Percentiles rank a stretch among this genome's conserved stretches.
phyloP scores from a whole-genome alignment of 2,113 vertebrate species.

The Calidris pugnax region DNA sequence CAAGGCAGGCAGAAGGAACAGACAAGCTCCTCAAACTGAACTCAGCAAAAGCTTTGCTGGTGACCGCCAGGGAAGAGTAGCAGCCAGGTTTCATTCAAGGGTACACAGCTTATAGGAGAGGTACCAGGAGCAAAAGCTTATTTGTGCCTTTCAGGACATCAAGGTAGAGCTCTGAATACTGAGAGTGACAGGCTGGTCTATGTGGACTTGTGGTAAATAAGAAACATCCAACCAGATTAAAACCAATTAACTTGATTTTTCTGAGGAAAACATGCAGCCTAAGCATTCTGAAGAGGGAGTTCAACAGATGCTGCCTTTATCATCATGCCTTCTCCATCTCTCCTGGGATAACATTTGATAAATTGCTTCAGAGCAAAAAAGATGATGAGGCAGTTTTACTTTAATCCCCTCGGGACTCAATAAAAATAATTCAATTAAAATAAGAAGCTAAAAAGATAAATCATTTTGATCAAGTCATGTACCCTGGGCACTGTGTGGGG shows the following conservation, averaged over 20 bases:
- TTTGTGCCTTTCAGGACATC: background rate
- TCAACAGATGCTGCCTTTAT: slow-evolving; percentile 5
- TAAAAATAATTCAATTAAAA: slow-evolving; percentile 52
- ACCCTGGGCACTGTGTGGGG: background rate
- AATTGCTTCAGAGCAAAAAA: slow-evolving; percentile 32
- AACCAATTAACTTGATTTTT: background rate
- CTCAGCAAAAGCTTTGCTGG: background rate
- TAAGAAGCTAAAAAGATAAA: background rate
- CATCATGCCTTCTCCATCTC: background rate
- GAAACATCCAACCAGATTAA: background rate
- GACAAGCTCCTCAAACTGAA: background rate
- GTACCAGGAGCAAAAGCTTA: background rate
- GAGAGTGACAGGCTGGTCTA: background rate
- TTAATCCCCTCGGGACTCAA: slow-evolving; percentile 13
- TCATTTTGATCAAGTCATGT: background rate
- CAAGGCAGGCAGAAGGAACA: background rate
- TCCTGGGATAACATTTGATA: background rate
- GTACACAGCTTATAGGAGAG: background rate
- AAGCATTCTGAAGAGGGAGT: slow-evolving; percentile 17
- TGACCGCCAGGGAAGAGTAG: background rate
- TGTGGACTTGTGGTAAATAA: background rate
- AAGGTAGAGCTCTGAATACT: background rate
- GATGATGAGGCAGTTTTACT: background rate
- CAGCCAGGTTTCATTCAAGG: background rate
- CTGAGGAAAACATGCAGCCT: background rate